Percentiles rank a stretch among this genome's conserved stretches.
These are phyloP conservation scores for Falco concolor DNA, from an alignment of 2,797 vertebrate genomes.

Conservation along the genomic window DNA sequence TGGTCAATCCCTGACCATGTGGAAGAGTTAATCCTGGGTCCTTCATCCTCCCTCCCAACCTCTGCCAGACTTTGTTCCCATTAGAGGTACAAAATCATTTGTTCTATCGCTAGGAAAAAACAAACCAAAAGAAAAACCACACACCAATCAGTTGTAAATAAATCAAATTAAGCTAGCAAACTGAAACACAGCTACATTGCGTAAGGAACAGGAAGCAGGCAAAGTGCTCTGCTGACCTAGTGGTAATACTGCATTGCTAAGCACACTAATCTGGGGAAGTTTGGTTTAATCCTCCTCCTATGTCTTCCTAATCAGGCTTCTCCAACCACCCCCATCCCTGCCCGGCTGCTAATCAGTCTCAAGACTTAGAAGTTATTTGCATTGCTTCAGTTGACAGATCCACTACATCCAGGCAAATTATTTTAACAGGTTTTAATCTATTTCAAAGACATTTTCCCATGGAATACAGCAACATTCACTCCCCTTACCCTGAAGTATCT, in stretches of 20 bases:
- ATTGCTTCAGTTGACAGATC: neutral
- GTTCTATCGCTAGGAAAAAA: neutral
- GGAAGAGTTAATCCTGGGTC: neutral
- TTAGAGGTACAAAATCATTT: neutral
- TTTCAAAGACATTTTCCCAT: neutral
- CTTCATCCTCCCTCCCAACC: neutral
- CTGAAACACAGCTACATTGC: neutral
- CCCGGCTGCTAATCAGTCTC: neutral
- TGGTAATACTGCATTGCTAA: conserved; percentile 23
- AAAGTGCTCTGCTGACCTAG: conserved; percentile 19
- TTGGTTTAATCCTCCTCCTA: conserved; percentile 38
- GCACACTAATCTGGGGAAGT: conserved; percentile 18
- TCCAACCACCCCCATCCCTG: too few species aligned
- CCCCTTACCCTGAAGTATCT: neutral
- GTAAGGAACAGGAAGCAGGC: neutral
- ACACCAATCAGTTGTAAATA: neutral
- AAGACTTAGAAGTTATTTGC: conserved; percentile 12
- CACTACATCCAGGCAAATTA: neutral
- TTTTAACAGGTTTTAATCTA: conserved; percentile 19
- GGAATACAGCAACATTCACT: neutral
- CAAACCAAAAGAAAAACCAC: neutral
- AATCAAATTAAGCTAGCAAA: neutral
- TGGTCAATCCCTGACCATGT: neutral
- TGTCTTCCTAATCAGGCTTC: conserved; percentile 31
- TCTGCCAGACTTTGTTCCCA: neutral